Evolutionary conservation across 2,888 invertebrate genomes (phyloP), one percentile per base, ranked within the genome.

Genomic region (Herminia tarsipennalis): DNA sequence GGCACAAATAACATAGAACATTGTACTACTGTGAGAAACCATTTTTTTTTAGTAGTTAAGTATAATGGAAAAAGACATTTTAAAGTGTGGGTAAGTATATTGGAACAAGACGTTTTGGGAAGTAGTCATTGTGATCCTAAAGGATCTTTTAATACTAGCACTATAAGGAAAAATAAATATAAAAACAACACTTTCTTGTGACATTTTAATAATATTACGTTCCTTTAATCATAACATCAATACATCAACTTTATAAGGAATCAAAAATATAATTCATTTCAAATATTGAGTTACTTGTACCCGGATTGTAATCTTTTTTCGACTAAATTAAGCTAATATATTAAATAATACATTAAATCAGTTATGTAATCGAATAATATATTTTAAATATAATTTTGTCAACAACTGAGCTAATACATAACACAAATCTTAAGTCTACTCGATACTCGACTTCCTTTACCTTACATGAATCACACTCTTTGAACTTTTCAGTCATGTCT

Each of bases 401-500:
- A 59, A 53, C 13, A 42, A 64, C 41, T 40, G 47, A 44, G 49
- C 52, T 53, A 53, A 51, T 50, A 56, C 45, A 62, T 62, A 51
- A 51, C 49, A 60, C 40, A 62, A 66, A 56, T 57, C 66, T 69
- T 73, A 71, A 55, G 44, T 27, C 65, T 73, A 70, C 46, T 72
- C 72, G 70, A 70, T 73, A 65, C 73, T 58, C 59, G 53, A 57
- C 55, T 49, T 50, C 50, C 55, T 60, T 64, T 66, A 56, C 40
- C 9, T 57, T 56, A 68, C 30, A 45, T 60, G 60, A 62, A 76
- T 78, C 80, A 78, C 80, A 78, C 76, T 62, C 67, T 81, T 84
- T 82, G 82, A 79, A 83, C 83, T 80, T 63, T 73, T 79, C 81
- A 80, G 78, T 78, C 76, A 69, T 63, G 66, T 72, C 67, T 43